A percentile compares a stretch with the other conserved stretches of the same genome.
These are phyloP conservation scores for Artibeus jamaicensis DNA, from an alignment of 2,797 vertebrate genomes.

Conservation along the genomic window DNA sequence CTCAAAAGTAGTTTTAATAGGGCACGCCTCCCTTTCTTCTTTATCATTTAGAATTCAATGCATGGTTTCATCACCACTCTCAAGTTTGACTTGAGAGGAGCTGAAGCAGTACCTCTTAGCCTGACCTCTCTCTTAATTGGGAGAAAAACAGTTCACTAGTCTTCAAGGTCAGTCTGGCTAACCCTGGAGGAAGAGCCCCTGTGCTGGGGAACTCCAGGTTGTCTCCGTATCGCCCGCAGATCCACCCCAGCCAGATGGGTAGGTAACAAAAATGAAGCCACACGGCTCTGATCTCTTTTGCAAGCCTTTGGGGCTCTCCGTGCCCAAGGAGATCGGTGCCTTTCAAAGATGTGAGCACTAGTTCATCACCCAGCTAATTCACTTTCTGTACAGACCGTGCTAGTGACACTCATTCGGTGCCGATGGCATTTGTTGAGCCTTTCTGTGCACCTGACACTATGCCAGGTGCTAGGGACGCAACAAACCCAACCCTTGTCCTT, in stretches of 20 bases:
- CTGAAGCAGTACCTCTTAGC: neutral
- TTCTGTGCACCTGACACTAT: neutral
- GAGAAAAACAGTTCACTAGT: neutral
- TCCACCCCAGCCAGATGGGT: neutral
- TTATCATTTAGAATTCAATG: neutral
- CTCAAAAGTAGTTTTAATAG: neutral
- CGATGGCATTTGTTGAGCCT: fast-evolving
- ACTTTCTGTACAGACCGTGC: neutral
- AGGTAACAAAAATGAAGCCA: neutral
- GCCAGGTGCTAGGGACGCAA: neutral
- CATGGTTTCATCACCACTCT: neutral
- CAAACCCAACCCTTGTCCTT: neutral
- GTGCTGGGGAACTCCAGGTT: neutral
- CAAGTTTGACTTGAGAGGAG: neutral
- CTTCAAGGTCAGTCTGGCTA: neutral
- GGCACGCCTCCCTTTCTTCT: neutral
- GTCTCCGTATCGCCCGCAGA: fast-evolving
- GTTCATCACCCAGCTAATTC: neutral
- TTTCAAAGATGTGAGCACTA: neutral
- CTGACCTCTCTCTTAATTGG: neutral
- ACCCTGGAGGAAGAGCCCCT: neutral
- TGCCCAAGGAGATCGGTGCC: fast-evolving
- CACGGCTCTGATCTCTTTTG: neutral
- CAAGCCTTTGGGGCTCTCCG: neutral
- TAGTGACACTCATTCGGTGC: fast-evolving